Conservation (phyloP, 2,797 vertebrate species). For the Heterohyrax brucei region DNA sequence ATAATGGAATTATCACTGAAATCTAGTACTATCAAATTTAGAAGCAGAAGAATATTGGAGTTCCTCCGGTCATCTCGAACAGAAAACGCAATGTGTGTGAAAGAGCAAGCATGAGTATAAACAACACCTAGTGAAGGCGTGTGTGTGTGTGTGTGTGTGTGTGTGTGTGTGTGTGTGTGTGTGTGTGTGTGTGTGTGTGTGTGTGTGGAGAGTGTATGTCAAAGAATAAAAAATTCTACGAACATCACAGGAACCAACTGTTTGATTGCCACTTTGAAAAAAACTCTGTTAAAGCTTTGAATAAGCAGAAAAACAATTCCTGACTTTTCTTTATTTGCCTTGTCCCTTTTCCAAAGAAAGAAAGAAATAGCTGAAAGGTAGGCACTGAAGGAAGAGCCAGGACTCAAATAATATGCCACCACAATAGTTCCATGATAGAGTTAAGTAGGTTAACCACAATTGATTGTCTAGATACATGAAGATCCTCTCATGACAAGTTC, state of each 20-base stretch:
- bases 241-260: not conserved
- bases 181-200: not conserved
- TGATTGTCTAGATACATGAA: not conserved
- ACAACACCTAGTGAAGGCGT: not conserved
- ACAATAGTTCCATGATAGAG: not conserved
- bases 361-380: conserved; percentile 22
- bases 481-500: not conserved
- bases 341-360: not conserved
- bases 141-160: not conserved
- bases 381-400: not conserved
- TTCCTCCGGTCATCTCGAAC: not conserved
- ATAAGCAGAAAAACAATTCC: conserved; percentile 24
- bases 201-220: not conserved
- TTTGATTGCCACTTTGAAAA: conserved; percentile 23
- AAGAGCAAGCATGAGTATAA: not conserved
- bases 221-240: conserved; percentile 48
- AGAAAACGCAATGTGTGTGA: not conserved
- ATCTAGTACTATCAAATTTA: conserved; percentile 12
- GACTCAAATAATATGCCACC: not conserved
- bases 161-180: not conserved
- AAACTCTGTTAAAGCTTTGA: conserved; percentile 5
- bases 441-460: not conserved
- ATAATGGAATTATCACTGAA: conserved; percentile 26
- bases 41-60: not conserved
- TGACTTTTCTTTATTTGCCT: not conserved